phyloP scores from a whole-genome alignment of 2,888 invertebrate genomes.

The Rhimphoctona megacephalus region DNA sequence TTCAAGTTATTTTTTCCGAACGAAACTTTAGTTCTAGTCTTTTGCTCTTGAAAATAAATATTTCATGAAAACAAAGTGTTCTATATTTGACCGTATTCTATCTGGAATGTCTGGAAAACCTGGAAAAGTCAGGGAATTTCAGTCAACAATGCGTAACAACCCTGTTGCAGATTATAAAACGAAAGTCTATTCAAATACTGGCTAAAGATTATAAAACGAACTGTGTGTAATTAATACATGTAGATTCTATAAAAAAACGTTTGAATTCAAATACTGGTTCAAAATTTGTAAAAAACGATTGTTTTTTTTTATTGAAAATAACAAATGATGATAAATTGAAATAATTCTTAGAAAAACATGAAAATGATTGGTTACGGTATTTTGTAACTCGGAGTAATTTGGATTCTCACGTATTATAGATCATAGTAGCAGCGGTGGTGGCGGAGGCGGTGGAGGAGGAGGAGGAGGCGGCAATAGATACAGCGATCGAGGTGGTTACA shows the following conservation, averaged over 20 bases:
- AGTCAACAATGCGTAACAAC: no score
- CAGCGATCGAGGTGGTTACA: constrained; percentile 86
- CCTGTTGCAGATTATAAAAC: neutral
- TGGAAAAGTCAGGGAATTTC: no score
- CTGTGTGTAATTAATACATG: neutral
- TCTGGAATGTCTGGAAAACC: no score
- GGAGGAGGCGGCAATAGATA: constrained; percentile 80
- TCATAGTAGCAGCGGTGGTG: constrained; percentile 85
- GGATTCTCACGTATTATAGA: constrained; percentile 76
- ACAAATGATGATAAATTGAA: neutral
- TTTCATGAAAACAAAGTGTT: no score
- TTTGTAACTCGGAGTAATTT: neutral
- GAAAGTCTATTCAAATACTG: neutral
- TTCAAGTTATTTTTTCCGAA: no score
- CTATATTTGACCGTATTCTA: no score
- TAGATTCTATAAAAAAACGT: neutral
- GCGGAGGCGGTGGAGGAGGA: constrained; percentile 79
- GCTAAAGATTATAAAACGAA: neutral
- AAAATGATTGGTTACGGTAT: neutral
- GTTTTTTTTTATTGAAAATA: neutral
- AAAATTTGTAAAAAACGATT: neutral
- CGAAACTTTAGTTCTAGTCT: no score
- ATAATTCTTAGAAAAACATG: neutral
- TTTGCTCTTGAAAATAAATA: no score
- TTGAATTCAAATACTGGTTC: neutral